Conservation (phyloP, 2,888 invertebrate genomes). For the Metopia argyrocephala region DNA sequence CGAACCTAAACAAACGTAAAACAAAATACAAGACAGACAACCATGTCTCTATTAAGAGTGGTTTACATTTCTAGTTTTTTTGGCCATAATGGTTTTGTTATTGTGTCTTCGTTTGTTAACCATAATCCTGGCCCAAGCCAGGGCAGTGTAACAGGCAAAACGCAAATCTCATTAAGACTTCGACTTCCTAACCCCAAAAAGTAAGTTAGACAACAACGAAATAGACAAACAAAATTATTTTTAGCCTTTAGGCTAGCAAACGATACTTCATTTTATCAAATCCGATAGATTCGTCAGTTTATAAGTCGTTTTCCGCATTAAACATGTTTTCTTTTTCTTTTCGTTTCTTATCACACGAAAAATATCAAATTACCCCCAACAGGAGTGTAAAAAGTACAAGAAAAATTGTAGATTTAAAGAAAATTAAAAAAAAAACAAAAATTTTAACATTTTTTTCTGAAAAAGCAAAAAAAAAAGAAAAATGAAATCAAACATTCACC, state of each 20-base stretch:
- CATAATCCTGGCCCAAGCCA: not conserved
- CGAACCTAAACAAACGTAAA: not conserved
- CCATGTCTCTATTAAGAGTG: constrained; percentile 55
- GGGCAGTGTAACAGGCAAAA: constrained; percentile 37
- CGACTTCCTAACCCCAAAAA: constrained; percentile 60
- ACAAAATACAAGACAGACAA: constrained; percentile 21
- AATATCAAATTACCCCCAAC: constrained; percentile 61
- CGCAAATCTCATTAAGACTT: constrained; percentile 64
- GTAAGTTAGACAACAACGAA: constrained; percentile 14
- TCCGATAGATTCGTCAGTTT: constrained; percentile 65
- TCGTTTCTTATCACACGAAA: constrained; percentile 59
- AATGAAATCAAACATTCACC: constrained; percentile 12
- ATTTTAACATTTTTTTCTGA: too few species aligned
- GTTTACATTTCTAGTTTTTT: constrained; percentile 25
- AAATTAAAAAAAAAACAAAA: not conserved
- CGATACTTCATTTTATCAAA: constrained; percentile 60
- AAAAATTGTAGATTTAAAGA: constrained; percentile 2
- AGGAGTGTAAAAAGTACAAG: constrained; percentile 24
- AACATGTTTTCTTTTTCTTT: constrained; percentile 52
- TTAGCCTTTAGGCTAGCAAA: constrained; percentile 58
- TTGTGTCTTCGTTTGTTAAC: not conserved
- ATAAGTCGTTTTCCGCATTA: constrained; percentile 62
- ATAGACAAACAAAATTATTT: constrained; percentile 26
- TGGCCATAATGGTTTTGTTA: not conserved
- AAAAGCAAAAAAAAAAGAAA: not conserved